These are phyloP conservation scores for Tringa solitaria DNA, from an alignment of 2,113 vertebrate genomes.

Conservation along the genomic window DNA sequence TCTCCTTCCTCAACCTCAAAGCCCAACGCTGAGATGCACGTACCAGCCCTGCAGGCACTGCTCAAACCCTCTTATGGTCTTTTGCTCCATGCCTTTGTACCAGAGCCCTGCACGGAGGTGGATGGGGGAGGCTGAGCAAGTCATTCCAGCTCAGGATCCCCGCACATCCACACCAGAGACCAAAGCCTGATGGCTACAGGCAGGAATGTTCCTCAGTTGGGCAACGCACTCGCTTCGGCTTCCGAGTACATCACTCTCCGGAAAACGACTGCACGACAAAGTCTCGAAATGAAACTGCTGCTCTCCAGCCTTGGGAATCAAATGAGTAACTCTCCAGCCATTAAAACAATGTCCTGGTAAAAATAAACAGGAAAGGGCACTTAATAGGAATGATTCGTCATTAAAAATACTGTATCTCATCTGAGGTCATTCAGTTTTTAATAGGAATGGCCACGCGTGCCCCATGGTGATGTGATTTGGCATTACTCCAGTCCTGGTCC, in stretches of 20 bases:
- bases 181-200: not conserved
- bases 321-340: constrained; percentile 50
- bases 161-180: rapidly evolving
- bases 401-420: not conserved
- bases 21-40: rapidly evolving
- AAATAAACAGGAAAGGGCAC: constrained; percentile 51
- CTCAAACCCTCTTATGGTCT: not conserved
- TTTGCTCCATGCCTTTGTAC: not conserved
- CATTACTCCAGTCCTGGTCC: not conserved
- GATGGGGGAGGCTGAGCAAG: not conserved
- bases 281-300: not conserved
- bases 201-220: not conserved
- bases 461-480: not conserved
- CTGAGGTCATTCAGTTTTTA: not conserved
- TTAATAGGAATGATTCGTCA: not conserved
- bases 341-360: constrained; percentile 33
- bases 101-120: not conserved
- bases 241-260: not conserved
- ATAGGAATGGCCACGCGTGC: not conserved
- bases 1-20: not conserved
- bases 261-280: not conserved
- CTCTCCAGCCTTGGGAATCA: constrained; percentile 18
- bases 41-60: rapidly evolving
- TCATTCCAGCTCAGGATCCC: not conserved
- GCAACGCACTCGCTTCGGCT: not conserved